These are phyloP conservation scores for Spilarctia lutea DNA, from an alignment of 2,888 invertebrate genomes.

Conservation along the genomic window DNA sequence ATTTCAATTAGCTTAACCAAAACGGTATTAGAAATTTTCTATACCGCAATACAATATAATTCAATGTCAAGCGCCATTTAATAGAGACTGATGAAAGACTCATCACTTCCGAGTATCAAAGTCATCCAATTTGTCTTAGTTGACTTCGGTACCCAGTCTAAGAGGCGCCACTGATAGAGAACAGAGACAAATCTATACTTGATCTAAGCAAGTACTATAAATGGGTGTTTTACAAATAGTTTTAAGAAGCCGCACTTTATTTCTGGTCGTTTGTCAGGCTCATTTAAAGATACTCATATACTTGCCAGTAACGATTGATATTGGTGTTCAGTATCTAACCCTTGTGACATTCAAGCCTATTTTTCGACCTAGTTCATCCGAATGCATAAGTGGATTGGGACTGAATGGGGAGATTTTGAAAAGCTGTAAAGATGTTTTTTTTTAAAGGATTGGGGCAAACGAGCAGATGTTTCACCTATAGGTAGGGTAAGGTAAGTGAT, in stretches of 20 bases:
- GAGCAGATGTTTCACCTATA: too few species aligned
- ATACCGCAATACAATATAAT: background rate
- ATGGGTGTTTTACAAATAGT: conserved; percentile 1
- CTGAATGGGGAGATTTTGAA: too few species aligned
- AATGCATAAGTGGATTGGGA: too few species aligned
- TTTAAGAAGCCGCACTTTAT: background rate
- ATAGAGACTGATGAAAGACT: conserved; percentile 28
- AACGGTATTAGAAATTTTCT: background rate
- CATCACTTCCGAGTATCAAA: conserved; percentile 24
- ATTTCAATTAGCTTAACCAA: background rate
- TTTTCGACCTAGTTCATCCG: too few species aligned
- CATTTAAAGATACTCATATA: background rate
- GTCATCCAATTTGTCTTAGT: conserved; percentile 43
- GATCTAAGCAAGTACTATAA: conserved; percentile 11
- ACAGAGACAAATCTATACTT: conserved; percentile 16
- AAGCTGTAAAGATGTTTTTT: too few species aligned
- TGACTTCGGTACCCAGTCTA: conserved; percentile 22
- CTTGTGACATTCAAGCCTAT: background rate
- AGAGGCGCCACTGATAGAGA: background rate
- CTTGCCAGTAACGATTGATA: background rate
- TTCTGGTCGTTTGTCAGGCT: background rate
- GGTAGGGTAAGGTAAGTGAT: too few species aligned
- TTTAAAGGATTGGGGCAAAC: too few species aligned
- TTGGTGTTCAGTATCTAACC: background rate
- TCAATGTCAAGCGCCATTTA: conserved; percentile 11